These are phyloP conservation scores for Scytalopus superciliaris DNA, from an alignment of 2,113 vertebrate genomes.

Conservation along the genomic window DNA sequence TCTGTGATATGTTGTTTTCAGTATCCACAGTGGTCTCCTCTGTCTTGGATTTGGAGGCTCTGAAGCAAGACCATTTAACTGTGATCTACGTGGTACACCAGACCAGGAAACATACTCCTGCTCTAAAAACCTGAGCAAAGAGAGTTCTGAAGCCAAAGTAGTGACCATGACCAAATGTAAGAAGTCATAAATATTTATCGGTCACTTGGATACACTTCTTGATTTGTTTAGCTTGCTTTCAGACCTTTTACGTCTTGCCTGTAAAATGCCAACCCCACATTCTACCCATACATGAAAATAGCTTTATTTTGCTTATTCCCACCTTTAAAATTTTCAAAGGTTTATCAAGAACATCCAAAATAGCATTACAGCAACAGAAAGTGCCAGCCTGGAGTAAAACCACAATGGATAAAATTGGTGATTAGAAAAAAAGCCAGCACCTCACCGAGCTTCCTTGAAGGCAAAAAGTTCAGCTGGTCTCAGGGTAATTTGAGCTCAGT, in stretches of 20 bases:
- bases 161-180: neutral
- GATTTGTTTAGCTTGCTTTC: slow-evolving; percentile 10
- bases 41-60: neutral
- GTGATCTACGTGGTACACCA: neutral
- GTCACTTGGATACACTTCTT: slow-evolving; percentile 52
- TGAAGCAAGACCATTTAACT: neutral
- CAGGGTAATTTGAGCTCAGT: neutral
- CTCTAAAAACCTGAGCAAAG: neutral
- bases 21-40: neutral
- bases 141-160: neutral
- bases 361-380: neutral
- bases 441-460: neutral
- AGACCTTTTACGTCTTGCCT: neutral
- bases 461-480: neutral
- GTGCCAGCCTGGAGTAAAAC: neutral
- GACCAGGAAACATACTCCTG: neutral
- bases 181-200: slow-evolving; percentile 19
- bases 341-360: neutral
- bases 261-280: neutral
- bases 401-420: neutral
- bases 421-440: neutral
- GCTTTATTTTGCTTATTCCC: neutral
- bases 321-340: neutral
- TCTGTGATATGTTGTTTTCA: neutral
- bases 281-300: neutral